Evolutionary conservation across 1,140 invertebrate genomes (phyloP).

Genomic region (Drosophila parabipectinata): DNA sequence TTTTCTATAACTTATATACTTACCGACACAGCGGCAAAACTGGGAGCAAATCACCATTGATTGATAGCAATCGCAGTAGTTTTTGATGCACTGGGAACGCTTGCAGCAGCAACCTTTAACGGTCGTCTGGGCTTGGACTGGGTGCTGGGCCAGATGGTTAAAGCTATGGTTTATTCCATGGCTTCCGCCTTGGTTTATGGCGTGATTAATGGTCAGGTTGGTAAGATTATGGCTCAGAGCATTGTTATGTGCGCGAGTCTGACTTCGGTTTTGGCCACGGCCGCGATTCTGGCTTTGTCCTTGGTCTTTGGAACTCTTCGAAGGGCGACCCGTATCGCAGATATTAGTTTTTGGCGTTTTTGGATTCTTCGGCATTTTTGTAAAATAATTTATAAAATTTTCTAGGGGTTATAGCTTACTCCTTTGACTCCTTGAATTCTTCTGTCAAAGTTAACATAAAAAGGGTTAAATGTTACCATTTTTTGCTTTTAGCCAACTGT

Average conservation of each 20-base stretch:
- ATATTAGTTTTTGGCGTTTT: neutral
- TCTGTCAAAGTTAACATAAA: slow-evolving; percentile 1
- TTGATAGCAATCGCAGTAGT: slow-evolving; percentile 76
- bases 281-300: neutral
- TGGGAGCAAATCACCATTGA: slow-evolving; percentile 59
- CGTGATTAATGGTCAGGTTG: neutral
- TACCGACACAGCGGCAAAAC: slow-evolving; percentile 63
- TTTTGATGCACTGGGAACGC: slow-evolving; percentile 69
- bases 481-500: no score
- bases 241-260: neutral
- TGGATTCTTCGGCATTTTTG: neutral
- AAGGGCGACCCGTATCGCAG: neutral
- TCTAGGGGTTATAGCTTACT: neutral
- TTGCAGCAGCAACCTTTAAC: slow-evolving; percentile 67
- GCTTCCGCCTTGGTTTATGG: neutral
- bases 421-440: neutral
- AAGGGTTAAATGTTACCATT: neutral
- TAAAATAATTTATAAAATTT: neutral
- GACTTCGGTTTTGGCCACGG: neutral
- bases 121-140: slow-evolving; percentile 5
- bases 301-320: neutral
- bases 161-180: neutral
- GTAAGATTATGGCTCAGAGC: slow-evolving; percentile 1
- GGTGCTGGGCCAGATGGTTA: neutral
- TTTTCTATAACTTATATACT: neutral